A percentile compares a stretch with the other conserved stretches of the same genome.
Conservation (phyloP, 2,113 vertebrate species). For the Puffinus mauretanicus region DNA sequence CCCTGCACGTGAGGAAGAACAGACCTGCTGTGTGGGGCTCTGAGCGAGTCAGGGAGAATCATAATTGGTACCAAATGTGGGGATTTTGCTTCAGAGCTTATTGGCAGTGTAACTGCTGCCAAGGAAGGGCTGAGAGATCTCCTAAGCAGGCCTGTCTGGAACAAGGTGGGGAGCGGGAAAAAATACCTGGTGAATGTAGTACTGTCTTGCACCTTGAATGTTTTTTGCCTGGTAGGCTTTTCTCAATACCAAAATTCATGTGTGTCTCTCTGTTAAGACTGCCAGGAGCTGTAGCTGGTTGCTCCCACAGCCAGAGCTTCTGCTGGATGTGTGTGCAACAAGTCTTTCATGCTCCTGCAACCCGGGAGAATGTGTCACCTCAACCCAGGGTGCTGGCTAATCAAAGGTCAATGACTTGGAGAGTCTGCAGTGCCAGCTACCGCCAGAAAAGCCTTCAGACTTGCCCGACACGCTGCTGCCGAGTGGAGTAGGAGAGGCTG, state of each 20-base stretch:
- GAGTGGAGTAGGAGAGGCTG: neutral
- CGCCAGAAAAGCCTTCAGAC: neutral
- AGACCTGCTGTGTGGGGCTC: neutral
- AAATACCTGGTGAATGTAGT: neutral
- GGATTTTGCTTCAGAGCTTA: neutral
- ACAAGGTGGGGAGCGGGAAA: rapidly evolving
- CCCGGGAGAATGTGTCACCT: neutral
- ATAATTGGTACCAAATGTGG: neutral
- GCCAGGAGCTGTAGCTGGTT: neutral
- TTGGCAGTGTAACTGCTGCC: rapidly evolving
- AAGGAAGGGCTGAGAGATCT: neutral
- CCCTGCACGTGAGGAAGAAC: neutral
- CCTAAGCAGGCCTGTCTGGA: neutral
- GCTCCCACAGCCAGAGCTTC: neutral
- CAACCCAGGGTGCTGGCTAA: neutral
- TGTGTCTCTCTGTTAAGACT: neutral
- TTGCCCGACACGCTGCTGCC: neutral
- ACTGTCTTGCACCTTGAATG: neutral
- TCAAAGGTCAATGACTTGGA: neutral
- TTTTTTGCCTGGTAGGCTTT: neutral
- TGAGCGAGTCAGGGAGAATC: neutral
- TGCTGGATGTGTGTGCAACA: neutral
- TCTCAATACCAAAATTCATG: neutral
- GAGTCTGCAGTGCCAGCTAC: neutral
- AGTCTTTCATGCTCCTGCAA: neutral